Conservation (phyloP, 1,140 invertebrate species). For the Macrostomum lignano region DNA sequence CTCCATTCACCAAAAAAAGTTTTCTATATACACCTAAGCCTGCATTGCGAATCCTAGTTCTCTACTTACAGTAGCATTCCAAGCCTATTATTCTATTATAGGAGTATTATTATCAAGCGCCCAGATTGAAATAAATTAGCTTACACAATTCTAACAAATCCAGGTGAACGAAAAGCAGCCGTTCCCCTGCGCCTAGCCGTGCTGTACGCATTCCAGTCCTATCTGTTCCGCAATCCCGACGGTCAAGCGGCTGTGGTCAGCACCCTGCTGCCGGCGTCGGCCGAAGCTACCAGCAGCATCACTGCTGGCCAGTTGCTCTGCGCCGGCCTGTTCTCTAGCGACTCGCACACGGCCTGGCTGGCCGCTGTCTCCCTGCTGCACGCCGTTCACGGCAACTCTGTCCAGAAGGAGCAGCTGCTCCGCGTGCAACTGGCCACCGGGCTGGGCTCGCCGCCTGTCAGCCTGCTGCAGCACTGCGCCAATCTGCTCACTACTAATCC, state of each 20-base stretch:
- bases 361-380: conserved; percentile 64
- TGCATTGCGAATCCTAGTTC: too few species aligned
- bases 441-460: conserved; percentile 49
- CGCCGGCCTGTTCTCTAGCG: conserved; percentile 59
- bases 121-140: too few species aligned
- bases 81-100: too few species aligned
- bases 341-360: conserved; percentile 87
- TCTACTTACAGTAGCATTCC: too few species aligned
- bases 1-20: too few species aligned
- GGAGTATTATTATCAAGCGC: too few species aligned
- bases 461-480: conserved; percentile 56
- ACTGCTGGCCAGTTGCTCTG: conserved; percentile 62
- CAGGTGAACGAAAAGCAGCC: conserved; percentile 93
- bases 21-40: too few species aligned
- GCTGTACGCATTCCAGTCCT: conserved; percentile 85
- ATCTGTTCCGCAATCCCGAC: conserved; percentile 54
- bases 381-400: conserved; percentile 55
- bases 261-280: conserved; percentile 53
- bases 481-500: conserved; percentile 51
- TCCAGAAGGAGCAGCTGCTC: conserved; percentile 67
- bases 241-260: conserved; percentile 45
- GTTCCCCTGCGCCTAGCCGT: conserved; percentile 63
- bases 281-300: conserved; percentile 33
- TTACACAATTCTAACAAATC: too few species aligned
- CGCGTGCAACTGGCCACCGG: conserved; percentile 61